Percentiles rank a stretch among this genome's conserved stretches.
Evolutionary conservation across 2,113 vertebrate genomes (phyloP).

Genomic region (Chloropsis hardwickii): DNA sequence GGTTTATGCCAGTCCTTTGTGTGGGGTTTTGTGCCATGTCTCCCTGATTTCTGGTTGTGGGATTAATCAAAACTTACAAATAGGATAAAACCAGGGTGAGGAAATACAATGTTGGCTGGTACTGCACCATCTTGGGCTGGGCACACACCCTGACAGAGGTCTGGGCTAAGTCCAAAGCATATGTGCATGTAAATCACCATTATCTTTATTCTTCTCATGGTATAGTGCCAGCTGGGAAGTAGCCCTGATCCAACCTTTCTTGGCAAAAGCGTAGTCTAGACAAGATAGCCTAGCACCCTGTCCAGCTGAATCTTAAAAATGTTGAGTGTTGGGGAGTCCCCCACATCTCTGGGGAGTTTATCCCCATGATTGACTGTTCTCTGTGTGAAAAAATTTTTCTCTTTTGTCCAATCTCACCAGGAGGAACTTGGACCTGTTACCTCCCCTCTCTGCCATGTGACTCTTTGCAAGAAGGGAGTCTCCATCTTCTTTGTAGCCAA

Average conservation of each 20-base stretch:
- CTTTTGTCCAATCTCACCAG: background rate
- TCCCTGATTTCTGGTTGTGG: background rate
- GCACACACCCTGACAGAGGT: background rate
- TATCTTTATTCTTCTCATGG: background rate
- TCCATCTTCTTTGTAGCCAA: background rate
- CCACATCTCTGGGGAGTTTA: background rate
- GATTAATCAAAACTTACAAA: background rate
- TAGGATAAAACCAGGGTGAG: background rate
- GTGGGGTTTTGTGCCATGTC: rapidly evolving
- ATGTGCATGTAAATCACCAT: no score
- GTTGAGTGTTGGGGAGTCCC: rapidly evolving
- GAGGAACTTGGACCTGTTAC: background rate
- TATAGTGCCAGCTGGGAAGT: background rate
- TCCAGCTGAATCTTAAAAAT: background rate
- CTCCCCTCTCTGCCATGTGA: background rate
- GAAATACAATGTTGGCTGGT: background rate
- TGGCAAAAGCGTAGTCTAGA: background rate
- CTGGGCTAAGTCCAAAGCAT: background rate
- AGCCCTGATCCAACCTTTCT: background rate
- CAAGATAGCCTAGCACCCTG: background rate
- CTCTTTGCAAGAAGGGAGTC: background rate
- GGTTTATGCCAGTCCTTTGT: background rate
- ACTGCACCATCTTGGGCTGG: background rate
- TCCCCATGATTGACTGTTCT: background rate
- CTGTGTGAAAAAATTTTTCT: background rate